phyloP scores from a whole-genome alignment of 2,797 vertebrate species.

The Hybognathus amarus region DNA sequence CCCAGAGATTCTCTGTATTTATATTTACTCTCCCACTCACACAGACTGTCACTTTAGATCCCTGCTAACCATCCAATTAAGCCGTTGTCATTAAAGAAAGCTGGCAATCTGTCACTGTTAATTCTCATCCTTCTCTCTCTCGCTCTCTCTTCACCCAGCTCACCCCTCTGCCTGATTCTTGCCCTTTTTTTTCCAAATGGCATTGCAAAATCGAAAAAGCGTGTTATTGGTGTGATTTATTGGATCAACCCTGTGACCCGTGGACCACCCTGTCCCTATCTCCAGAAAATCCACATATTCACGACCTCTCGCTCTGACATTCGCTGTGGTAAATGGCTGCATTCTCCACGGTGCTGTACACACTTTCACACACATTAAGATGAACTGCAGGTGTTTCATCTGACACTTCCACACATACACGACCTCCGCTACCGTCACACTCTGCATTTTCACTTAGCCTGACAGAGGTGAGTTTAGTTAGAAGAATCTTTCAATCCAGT shows the following conservation, averaged over 20 bases:
- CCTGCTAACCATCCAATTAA: conserved; percentile 60
- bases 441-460: conserved; percentile 25
- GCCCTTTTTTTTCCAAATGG: neutral
- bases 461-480: neutral
- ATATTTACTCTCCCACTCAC: conserved; percentile 51
- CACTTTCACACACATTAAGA: conserved; percentile 58
- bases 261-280: conserved; percentile 18
- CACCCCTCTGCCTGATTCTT: conserved; percentile 19
- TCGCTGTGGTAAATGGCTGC: conserved; percentile 31
- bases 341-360: conserved; percentile 51
- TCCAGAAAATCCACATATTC: conserved; percentile 22
- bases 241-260: conserved; percentile 40
- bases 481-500: neutral
- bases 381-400: conserved; percentile 53
- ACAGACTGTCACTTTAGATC: conserved; percentile 43
- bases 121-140: conserved; percentile 33
- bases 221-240: conserved; percentile 30
- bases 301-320: conserved; percentile 18
- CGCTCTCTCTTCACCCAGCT: conserved; percentile 25
- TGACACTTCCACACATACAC: conserved; percentile 34
- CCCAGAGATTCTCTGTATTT: conserved; percentile 45
- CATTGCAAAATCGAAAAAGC: conserved; percentile 1
- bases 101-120: conserved; percentile 54
- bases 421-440: neutral
- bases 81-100: conserved; percentile 61